Conservation (phyloP, 2,113 vertebrate genomes). For the Gallinago paraguaiae region DNA sequence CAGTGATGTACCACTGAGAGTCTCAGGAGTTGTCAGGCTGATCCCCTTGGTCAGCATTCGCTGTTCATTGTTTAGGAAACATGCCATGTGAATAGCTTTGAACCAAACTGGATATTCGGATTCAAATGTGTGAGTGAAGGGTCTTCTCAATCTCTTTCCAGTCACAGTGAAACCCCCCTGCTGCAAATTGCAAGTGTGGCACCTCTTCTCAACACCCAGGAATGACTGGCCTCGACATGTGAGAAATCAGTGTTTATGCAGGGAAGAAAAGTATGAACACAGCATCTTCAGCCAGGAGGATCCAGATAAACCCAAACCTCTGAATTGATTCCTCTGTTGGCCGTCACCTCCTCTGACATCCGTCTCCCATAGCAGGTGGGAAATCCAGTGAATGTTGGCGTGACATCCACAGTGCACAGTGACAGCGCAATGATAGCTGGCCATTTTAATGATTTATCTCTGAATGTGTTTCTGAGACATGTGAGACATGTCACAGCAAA, state of each 20-base stretch:
- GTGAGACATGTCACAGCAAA: conserved; percentile 33
- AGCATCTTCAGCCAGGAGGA: background rate
- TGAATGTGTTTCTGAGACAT: background rate
- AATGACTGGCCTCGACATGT: fast-evolving
- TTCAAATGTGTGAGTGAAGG: background rate
- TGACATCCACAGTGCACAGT: background rate
- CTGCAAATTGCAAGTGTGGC: background rate
- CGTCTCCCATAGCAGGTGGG: background rate
- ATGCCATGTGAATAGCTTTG: background rate
- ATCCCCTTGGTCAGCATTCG: background rate
- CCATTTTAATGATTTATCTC: background rate
- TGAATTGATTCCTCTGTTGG: background rate
- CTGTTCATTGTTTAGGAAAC: background rate
- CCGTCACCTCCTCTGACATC: background rate
- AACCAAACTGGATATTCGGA: background rate
- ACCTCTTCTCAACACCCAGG: background rate
- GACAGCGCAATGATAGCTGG: background rate
- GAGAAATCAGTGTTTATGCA: background rate
- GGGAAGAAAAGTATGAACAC: background rate
- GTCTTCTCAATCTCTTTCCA: background rate
- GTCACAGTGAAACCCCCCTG: background rate
- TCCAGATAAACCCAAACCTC: background rate
- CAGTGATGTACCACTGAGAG: background rate
- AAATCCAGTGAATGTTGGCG: background rate
- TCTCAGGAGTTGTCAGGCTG: background rate